Base-by-base conservation (phyloP, 2,797 vertebrate species). In the Amblyopsis hoosieri region DNA sequence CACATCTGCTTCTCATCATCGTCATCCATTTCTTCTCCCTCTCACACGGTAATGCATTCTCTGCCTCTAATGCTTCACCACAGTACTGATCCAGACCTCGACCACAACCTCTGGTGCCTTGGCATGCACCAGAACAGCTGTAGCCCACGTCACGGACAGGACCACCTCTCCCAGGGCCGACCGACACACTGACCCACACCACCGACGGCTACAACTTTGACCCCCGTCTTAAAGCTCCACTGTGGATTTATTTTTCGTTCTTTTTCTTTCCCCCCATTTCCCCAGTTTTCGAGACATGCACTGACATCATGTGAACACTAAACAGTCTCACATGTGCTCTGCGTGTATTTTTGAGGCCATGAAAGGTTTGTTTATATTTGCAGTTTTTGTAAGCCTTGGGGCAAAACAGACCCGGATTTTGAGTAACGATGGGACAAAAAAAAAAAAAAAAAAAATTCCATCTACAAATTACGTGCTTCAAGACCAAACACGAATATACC, bases 1-100 rank as follows among this genome's bases (percentile, higher is more conserved):
- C 68, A 46, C 71, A 90, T 89, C 88, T 90, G 88, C 79, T 90
- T 89, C 80, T 84, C 83, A 88, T 90, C 86, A 89, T 69, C 76
- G 65, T 74, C 81, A 86, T 89, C 82, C 85, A 84, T 81, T 82
- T 80, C 75, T 14, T 66, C 72, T 71, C 58, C 63, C 61, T 31
- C 54, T 29, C 47, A 55, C 64, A 46, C 75, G 45, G 23, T 13
- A 54, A 57, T 42, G 58, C 68, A 37, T 50, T 55, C 56, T 52
- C 31, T 53, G 31, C 50, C 72, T 75, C 79, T 84, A 66, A 81
- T 69, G 68, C 79, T 71, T 65, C 78, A 71, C 74, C 71, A 70
- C 63, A 68, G 73, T 82, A 67, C 84, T 75, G 74, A 78, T 79
- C 79, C 83, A 85, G 56, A 47, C 42, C 66, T 77, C 64, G 42